phyloP scores from a whole-genome alignment of 2,888 invertebrate genomes.

The Torymus tubicola region DNA sequence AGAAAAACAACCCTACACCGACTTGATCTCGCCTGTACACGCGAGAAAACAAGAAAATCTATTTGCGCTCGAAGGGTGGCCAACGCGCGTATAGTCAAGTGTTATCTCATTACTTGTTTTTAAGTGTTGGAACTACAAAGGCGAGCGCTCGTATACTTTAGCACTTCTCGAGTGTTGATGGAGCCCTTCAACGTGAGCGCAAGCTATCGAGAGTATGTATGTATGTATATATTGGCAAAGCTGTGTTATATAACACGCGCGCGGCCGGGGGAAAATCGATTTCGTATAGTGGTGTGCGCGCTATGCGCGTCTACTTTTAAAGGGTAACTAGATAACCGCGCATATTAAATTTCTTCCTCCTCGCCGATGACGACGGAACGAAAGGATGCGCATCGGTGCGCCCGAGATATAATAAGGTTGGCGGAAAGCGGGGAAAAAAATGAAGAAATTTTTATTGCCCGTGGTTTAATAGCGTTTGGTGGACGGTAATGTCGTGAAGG shows the following conservation, averaged over 20 bases:
- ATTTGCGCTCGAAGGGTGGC: neutral
- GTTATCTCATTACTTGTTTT: conserved; percentile 42
- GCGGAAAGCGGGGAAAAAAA: too few relatives aligned
- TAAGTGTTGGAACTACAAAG: conserved; percentile 38
- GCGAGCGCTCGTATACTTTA: conserved; percentile 14
- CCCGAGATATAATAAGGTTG: too few relatives aligned
- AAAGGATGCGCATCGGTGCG: too few relatives aligned
- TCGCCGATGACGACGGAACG: too few relatives aligned
- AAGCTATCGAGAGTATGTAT: too few relatives aligned
- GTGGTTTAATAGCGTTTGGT: too few relatives aligned
- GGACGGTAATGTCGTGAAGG: too few relatives aligned
- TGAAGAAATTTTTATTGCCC: too few relatives aligned
- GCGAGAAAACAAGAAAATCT: conserved; percentile 19
- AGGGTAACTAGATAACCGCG: conserved; percentile 8
- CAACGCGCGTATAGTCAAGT: conserved; percentile 17
- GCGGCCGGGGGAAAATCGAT: conserved; percentile 25
- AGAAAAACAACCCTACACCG: too few relatives aligned
- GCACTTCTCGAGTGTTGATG: conserved; percentile 38
- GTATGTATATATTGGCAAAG: neutral
- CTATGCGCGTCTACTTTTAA: neutral
- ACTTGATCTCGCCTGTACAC: too few relatives aligned
- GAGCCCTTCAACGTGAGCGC: conserved; percentile 31
- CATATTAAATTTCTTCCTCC: conserved; percentile 12
- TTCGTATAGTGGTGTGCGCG: neutral
- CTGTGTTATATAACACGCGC: neutral